phyloP scores from a whole-genome alignment of 2,888 invertebrate genomes.

The Schizaphis graminum region DNA sequence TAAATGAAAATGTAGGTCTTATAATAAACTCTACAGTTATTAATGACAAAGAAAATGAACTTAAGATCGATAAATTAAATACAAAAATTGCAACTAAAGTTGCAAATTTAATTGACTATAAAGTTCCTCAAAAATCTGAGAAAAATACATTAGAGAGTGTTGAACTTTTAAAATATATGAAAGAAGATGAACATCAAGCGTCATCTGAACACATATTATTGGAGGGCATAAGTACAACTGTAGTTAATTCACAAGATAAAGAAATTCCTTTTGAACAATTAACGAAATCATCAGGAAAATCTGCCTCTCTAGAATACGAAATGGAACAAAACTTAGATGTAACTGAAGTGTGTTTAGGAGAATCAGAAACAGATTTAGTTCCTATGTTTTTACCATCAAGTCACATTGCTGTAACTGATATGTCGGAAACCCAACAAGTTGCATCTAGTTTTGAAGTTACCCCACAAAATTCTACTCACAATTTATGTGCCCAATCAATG shows the following conservation, averaged over 20 bases:
- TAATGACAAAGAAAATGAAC: conserved; percentile 68
- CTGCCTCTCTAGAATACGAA: conserved; percentile 20
- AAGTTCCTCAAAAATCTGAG: conserved; percentile 71
- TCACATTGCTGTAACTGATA: background rate
- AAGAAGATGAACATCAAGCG: conserved; percentile 2
- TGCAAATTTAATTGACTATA: conserved; percentile 26
- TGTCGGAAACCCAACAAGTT: conserved; percentile 34
- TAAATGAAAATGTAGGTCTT: conserved; percentile 70
- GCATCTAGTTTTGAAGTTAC: conserved; percentile 11
- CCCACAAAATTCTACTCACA: background rate
- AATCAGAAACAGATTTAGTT: conserved; percentile 24
- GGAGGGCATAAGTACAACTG: conserved; percentile 70
- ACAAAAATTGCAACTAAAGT: conserved; percentile 4
- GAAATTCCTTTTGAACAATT: conserved; percentile 68
- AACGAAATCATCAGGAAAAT: background rate
- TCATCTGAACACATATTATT: conserved; percentile 58
- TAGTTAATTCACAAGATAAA: conserved; percentile 71
- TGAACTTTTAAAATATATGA: conserved; percentile 69
- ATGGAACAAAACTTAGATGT: conserved; percentile 10
- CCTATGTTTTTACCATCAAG: background rate
- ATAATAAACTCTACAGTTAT: conserved; percentile 70
- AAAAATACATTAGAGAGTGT: conserved; percentile 73
- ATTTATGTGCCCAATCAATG: background rate
- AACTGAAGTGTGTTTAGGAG: conserved; percentile 37
- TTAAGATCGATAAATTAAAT: conserved; percentile 5